These are phyloP conservation scores for Aporrectodea caliginosa DNA, from an alignment of 1,140 invertebrate genomes.

Conservation along the genomic window DNA sequence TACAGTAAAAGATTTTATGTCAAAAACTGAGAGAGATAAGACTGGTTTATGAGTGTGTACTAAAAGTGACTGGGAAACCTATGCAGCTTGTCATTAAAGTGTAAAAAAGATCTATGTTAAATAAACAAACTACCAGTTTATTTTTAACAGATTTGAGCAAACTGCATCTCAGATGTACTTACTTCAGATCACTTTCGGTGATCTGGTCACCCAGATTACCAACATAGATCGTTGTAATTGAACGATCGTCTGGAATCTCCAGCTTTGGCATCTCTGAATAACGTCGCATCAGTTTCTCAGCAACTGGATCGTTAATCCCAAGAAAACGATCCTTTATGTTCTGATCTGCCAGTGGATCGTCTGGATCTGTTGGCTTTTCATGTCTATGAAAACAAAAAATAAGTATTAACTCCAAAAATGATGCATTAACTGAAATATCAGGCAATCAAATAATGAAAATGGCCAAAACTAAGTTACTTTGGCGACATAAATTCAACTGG, in stretches of 20 bases:
- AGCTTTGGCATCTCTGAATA: conserved; percentile 85
- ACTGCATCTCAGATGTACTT: too few species aligned
- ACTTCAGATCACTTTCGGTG: conserved; percentile 83
- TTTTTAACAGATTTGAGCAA: too few species aligned
- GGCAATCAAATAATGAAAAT: not conserved
- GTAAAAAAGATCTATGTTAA: too few species aligned
- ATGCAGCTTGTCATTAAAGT: too few species aligned
- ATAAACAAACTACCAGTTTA: too few species aligned
- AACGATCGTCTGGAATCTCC: conserved; percentile 90
- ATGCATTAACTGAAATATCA: not conserved
- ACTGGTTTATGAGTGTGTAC: too few species aligned
- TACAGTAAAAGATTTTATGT: too few species aligned
- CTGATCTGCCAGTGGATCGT: conserved; percentile 97
- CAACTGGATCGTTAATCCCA: conserved; percentile 97
- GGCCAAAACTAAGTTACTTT: conserved; percentile 1
- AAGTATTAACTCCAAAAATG: conserved; percentile 2
- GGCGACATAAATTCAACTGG: conserved; percentile 3
- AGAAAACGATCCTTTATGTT: conserved; percentile 99
- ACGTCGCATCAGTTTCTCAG: conserved; percentile 90
- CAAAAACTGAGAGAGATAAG: too few species aligned
- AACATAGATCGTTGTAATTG: conserved; percentile 93
- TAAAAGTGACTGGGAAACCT: too few species aligned
- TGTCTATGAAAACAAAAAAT: conserved; percentile 63
- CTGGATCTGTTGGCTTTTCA: conserved; percentile 98
- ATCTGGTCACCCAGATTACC: conserved; percentile 82